Evolutionary conservation across 2,888 invertebrate species (phyloP), one percentile per base, ranked within the genome.

Genomic region (Incurvaria masculella): DNA sequence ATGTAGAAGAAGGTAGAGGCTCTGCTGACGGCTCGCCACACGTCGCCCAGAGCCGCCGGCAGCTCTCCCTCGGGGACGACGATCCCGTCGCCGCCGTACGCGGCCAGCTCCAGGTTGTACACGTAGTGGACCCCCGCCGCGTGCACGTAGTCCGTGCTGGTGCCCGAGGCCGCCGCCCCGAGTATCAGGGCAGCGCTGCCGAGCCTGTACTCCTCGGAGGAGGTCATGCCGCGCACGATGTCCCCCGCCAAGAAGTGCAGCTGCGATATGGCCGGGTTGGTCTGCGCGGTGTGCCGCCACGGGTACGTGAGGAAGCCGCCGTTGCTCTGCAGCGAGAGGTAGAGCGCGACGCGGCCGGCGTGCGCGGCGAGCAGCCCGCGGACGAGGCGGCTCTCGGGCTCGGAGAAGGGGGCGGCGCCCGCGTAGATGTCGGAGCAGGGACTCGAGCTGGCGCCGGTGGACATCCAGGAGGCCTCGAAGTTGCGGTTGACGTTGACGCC

Each of bases 401-500:
- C 88, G 0, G 89, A 88, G 61, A 86, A 85, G 1, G 86, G 62
- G 11, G 59, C 57, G 0, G 67, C 60, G 1, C 91, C 91, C 14
- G 81, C 81, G 61, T 75, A 91, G 0, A 80, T 75, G 2, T 86
- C 83, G 8, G 73, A 68, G 62, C 90, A 90, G 5, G 81, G 82
- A 46, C 80, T 73, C 1, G 63, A 64, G 48, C 82, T 83, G 3
- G 83, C 76, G 45, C 81, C 87, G 46, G 66, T 79, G 65, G 68
- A 71, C 64, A 76, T 82, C 89, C 90, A 91, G 51, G 85, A 80
- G 50, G 82, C 81, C 46, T 81, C 86, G 56, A 88, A 91, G 63
- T 92, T 92, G 2, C 91, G 72, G 61, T 91, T 91, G 2, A 85
- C 81, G 64, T 92, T 90, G 0, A 83, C 84, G 1, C 92, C 92